These are phyloP conservation scores for Hirtodrosophila duncani DNA, from an alignment of 2,888 invertebrate genomes.

Conservation along the genomic window DNA sequence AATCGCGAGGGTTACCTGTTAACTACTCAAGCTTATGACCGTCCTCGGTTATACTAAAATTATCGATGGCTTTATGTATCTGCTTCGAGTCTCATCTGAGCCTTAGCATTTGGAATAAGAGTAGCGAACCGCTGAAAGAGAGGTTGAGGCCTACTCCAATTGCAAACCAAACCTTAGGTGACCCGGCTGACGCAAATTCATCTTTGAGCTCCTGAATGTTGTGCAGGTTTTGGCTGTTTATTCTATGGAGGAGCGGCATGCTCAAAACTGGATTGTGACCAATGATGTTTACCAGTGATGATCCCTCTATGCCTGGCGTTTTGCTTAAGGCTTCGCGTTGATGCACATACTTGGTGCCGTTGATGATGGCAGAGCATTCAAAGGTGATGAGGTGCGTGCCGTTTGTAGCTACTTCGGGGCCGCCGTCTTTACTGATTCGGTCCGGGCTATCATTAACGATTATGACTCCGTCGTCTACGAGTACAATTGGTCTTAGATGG, in stretches of 20 bases:
- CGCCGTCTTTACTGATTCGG: slow-evolving; percentile 3
- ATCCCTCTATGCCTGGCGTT: slow-evolving; percentile 7
- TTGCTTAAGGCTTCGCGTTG: slow-evolving; percentile 2
- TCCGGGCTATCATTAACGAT: slow-evolving; percentile 5
- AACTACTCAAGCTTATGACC: too few species aligned
- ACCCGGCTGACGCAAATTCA: too few species aligned
- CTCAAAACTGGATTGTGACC: slow-evolving; percentile 12
- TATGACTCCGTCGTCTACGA: slow-evolving; percentile 5
- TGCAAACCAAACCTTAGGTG: too few species aligned
- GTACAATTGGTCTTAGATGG: slow-evolving; percentile 3
- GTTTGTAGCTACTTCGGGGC: not conserved
- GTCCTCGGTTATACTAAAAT: too few species aligned
- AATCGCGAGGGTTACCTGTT: too few species aligned
- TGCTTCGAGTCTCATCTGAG: too few species aligned
- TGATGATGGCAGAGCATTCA: slow-evolving; percentile 1
- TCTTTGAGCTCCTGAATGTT: slow-evolving; percentile 1
- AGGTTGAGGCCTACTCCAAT: too few species aligned
- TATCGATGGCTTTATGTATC: too few species aligned
- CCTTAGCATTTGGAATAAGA: too few species aligned
- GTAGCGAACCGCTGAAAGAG: too few species aligned
- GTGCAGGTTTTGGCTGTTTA: slow-evolving; percentile 7
- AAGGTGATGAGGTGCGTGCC: slow-evolving; percentile 8
- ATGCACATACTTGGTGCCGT: slow-evolving; percentile 10
- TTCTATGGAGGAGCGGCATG: slow-evolving; percentile 5
- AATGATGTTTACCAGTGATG: slow-evolving; percentile 14